Percentiles rank a stretch among this genome's conserved stretches.
Conservation (phyloP, 2,888 invertebrate species). For the Linyphia triangularis region DNA sequence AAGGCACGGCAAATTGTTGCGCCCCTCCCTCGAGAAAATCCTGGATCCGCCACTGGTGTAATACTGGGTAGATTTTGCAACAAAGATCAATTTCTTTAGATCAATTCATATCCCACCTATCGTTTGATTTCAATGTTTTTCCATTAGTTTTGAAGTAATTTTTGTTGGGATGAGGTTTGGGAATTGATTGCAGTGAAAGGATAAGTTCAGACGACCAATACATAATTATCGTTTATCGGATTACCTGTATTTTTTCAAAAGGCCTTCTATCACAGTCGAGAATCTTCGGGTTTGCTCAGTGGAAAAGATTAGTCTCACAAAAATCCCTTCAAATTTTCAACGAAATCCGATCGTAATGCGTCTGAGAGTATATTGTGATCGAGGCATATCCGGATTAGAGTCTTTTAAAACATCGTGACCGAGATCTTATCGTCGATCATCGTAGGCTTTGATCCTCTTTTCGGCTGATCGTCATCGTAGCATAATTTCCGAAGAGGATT, state of each 20-base stretch:
- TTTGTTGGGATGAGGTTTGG: neutral
- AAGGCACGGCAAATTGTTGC: too few species aligned
- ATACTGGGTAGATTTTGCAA: too few species aligned
- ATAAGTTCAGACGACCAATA: neutral
- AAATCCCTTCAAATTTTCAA: conserved; percentile 72
- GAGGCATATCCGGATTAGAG: conserved; percentile 68
- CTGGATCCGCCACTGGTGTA: too few species aligned
- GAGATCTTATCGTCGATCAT: conserved; percentile 72
- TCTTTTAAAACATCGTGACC: conserved; percentile 71
- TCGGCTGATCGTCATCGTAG: conserved; percentile 60
- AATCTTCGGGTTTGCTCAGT: conserved; percentile 58
- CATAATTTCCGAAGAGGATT: conserved; percentile 70
- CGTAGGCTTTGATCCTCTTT: conserved; percentile 69
- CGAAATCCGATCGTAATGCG: conserved; percentile 67
- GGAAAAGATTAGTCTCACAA: conserved; percentile 66
- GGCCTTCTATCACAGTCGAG: conserved; percentile 26
- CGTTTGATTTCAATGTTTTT: too few species aligned
- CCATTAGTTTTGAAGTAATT: too few species aligned
- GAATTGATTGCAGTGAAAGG: neutral
- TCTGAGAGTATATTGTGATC: conserved; percentile 72
- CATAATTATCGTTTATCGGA: conserved; percentile 63
- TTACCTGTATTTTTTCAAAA: conserved; percentile 55
- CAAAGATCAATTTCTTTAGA: too few species aligned
- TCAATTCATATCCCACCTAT: too few species aligned
- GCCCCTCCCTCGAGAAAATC: too few species aligned